Base-by-base conservation (phyloP, 1,140 invertebrate genomes). In the Drosophila jambulina region DNA sequence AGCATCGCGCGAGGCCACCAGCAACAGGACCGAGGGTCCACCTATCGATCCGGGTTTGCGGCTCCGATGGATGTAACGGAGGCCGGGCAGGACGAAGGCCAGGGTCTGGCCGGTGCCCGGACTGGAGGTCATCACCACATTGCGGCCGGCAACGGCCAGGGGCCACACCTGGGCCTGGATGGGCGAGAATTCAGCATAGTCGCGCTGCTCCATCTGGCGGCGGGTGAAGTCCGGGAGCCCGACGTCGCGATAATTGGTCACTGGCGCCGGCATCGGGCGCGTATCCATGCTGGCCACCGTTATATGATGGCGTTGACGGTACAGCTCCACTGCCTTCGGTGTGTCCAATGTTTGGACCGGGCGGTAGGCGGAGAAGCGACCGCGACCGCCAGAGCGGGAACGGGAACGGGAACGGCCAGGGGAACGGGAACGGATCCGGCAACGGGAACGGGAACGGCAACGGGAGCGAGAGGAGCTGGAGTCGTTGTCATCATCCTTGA, bases 1-100 rank as follows among this genome's bases (percentile, higher is more conserved):
- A 38, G 99, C 93, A 92, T 99, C 98, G 82, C 98, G 93, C 1
- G 98, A 99, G 3, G 98, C 97, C 29, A 98, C 97, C 23, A 99
- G 93, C 15, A 99, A 95, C 5, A 99, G 93, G 27, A 96, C 97
- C 86, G 98, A 96, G 0, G 97, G 97, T 15, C 97, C 97, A 1
- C 6, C 10, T 93, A 98, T 97, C 13, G 32, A n/a, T 96, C 96
- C 59, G 68, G 94, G 94, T 15, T 97, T 91, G 15, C 95, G 95
- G 13, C 95, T 94, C 88, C 98, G 97, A 87, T 96, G 96, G 53
- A 98, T 98, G 82, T 99, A 98, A 23, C 98, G 95, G 91, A 98
- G 96, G 25, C 95, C 96, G 34, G 96, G 96, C 45, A 97, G 92
- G 65, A 96, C 95, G 75, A 96, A 96, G 43, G 95, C 96, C 5